Conservation (phyloP, 2,888 invertebrate species). For the Eupithecia pulchellata region DNA sequence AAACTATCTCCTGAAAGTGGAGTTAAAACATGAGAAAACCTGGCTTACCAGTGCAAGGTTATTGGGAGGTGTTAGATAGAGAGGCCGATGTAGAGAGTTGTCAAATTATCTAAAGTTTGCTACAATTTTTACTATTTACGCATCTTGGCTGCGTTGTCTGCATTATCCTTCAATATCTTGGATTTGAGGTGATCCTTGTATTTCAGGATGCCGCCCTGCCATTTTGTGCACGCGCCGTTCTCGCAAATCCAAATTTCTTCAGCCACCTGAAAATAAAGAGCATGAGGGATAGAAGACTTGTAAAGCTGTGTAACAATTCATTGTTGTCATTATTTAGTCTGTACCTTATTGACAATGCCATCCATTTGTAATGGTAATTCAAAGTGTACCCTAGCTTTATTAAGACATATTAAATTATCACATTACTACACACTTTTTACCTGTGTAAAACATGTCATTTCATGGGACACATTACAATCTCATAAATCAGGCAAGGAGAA, state of each 20-base stretch:
- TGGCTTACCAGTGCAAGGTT: background rate
- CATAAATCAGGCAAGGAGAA: no score
- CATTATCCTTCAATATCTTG: conserved; percentile 92
- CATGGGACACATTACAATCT: no score
- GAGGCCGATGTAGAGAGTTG: conserved; percentile 40
- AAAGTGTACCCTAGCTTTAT: no score
- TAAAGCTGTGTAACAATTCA: background rate
- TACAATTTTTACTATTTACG: conserved; percentile 69
- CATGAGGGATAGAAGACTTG: no score
- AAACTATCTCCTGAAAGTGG: background rate
- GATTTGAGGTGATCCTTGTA: conserved; percentile 98
- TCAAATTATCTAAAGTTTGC: conserved; percentile 48
- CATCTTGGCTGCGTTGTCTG: conserved; percentile 78
- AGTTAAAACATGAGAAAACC: background rate
- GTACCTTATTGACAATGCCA: no score
- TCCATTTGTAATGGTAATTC: no score
- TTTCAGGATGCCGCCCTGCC: conserved; percentile 97
- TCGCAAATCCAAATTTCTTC: conserved; percentile 99
- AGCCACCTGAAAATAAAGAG: conserved; percentile 95
- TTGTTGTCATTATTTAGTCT: background rate
- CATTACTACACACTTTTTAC: no score
- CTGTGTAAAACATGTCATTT: no score
- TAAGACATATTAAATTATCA: no score
- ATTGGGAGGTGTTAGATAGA: conserved; percentile 45
- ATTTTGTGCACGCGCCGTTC: conserved; percentile 97